These are phyloP conservation scores for Tetragnatha versicolor DNA, from an alignment of 1,140 invertebrate genomes.

Conservation along the genomic window DNA sequence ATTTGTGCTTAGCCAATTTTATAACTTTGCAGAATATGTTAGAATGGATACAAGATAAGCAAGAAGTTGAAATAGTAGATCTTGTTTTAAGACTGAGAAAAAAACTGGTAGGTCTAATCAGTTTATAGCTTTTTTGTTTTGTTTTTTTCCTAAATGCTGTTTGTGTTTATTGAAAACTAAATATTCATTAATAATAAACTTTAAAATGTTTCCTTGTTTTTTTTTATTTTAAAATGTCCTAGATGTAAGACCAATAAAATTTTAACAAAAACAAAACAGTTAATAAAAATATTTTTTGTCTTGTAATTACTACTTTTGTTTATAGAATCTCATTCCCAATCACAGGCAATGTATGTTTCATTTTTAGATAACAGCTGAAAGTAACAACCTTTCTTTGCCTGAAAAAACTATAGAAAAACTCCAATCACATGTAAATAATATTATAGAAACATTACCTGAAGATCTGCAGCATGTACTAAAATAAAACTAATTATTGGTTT, in stretches of 20 bases:
- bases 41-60: slow-evolving; percentile 86
- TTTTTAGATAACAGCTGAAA: slow-evolving; percentile 72
- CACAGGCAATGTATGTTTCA: too few relatives aligned
- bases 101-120: slow-evolving; percentile 68
- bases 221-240: too few relatives aligned
- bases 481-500: slow-evolving; percentile 5
- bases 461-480: slow-evolving; percentile 86
- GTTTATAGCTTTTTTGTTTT: not conserved
- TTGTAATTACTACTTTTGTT: too few relatives aligned
- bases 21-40: slow-evolving; percentile 76
- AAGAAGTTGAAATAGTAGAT: slow-evolving; percentile 96
- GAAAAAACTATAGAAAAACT: slow-evolving; percentile 77
- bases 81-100: slow-evolving; percentile 87
- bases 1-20: slow-evolving; percentile 1
- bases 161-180: not conserved
- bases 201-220: too few relatives aligned
- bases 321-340: too few relatives aligned
- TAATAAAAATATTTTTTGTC: too few relatives aligned
- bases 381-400: slow-evolving; percentile 72
- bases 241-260: too few relatives aligned
- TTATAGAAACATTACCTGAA: slow-evolving; percentile 84
- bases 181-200: not conserved
- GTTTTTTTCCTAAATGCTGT: not conserved
- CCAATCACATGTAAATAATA: slow-evolving; percentile 78
- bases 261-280: too few relatives aligned